Base-by-base conservation (phyloP, 64 coral and sea anemone genomes). In the Hydrozoanthus tunicans region DNA sequence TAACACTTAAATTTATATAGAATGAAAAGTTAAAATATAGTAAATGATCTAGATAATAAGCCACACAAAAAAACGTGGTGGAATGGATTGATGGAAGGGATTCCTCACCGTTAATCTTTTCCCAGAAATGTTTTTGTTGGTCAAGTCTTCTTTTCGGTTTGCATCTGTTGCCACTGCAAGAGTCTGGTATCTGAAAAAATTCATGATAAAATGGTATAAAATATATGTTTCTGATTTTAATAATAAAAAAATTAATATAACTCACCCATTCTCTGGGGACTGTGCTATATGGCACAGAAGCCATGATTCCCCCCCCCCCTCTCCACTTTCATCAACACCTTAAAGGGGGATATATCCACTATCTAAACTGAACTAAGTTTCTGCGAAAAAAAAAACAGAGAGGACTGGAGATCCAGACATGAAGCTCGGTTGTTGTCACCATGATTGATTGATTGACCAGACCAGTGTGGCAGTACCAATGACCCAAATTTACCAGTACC, bases 81-180 rank as follows among this genome's bases (percentile, higher is more conserved):
- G 0, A 76, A 77, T 5, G 23, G 20, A 20, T 13, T 24, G 20
- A 53, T 77, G n/a, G 56, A 54, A 12, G 6, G 9, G 12, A n/a
- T 7, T 74, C 72, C 78, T 78, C 90, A 98, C 96, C 74, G 94
- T 93, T 92, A 99, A 71, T 85, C 93, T 95, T 90, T 99, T 99
- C 77, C 97, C 97, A 72, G 97, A 96, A 58, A 95, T 79, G 56
- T 99, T 99, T 81, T 95, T 99, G 56, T 92, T 91, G 20, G 90
- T 92, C 81, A 91, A 89, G 76, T 99, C 94, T 79, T 96, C 94
- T 94, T 99, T 99, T 53, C 75, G 95, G 73, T 96, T 95, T 61
- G 97, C 97, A 84, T 99, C 97, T 91, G 92, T 99, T 9, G 97
- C 97, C 62, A 95, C 94, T 81, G 97, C 97, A 15, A 99, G 92